Evolutionary conservation across 2,113 vertebrate species (phyloP), one percentile per base, ranked within the genome.

Genomic region (Nannobrachium achirus): DNA sequence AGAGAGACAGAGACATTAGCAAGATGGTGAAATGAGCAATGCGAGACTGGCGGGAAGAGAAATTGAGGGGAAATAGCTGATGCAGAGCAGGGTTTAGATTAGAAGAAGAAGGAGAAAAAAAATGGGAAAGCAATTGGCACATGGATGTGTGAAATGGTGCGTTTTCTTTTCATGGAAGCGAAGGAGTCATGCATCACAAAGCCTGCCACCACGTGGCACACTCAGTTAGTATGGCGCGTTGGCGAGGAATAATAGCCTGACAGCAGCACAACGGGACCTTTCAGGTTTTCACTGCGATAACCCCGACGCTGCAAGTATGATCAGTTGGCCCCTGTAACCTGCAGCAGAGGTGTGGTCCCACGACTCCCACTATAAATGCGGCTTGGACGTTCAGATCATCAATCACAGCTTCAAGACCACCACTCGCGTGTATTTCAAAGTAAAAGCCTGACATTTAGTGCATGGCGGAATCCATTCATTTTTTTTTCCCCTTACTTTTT

Each of bases 231-330:
- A 67, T 10, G 25, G 58, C 33, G 56, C 62, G 75, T 66, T 69
- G 67, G 62, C 71, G 64, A 14, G 13, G 70, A 73, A 57, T 75
- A 55, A 74, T 20, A 16, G 53, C 61, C 75, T 78, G 77, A 76
- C 82, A 76, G 76, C 68, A 56, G 70, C 72, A 79, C 63, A 84
- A 78, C 53, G 42, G 72, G 80, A 66, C 52, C 75, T 71, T 52
- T 81, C 59, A 73, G 77, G 59, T 71, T 78, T 55, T 66, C 81
- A 75, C 66, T 0, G 7, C 81, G 78, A 80, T 81, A 75, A 78
- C 78, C 71, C 45, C 57, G 58, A 69, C 71, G 55, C 45, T 56
- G 14, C 25, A 63, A 56, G 58, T 64, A 33, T 71, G 75, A 73
- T 82, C 48, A 0, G 66, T 58, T 66, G 65, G 68, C 72, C 66